These are phyloP conservation scores for Drosophila algonquin DNA, from an alignment of 2,888 invertebrate species.

Conservation along the genomic window DNA sequence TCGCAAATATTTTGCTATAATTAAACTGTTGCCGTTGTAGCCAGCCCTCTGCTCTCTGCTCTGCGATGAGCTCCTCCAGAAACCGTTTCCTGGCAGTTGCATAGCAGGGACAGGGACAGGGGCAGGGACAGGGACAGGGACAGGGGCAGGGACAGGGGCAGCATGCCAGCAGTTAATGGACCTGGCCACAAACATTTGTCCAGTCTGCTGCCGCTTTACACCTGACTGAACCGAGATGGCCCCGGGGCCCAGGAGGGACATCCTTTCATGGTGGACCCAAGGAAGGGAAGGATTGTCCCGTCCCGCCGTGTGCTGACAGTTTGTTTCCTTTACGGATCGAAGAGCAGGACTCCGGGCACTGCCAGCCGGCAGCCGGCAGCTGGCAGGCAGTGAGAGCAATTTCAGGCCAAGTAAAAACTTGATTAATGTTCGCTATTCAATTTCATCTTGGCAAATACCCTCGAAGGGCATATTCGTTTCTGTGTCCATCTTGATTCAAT, in stretches of 20 bases:
- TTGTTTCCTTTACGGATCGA: conserved; percentile 31
- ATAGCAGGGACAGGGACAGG: conserved; percentile 1
- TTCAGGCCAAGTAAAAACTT: conserved; percentile 34
- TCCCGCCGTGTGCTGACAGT: neutral
- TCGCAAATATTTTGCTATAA: conserved; percentile 47
- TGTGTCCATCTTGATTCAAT: neutral
- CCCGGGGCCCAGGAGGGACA: neutral
- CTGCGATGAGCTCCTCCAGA: neutral
- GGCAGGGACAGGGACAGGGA: neutral
- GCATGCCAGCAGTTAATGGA: conserved; percentile 37
- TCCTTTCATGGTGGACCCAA: neutral
- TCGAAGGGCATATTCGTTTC: neutral
- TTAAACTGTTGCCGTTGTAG: conserved; percentile 27
- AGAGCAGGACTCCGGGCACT: conserved; percentile 19
- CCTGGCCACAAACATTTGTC: conserved; percentile 41
- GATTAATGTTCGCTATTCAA: conserved; percentile 58
- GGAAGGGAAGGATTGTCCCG: neutral
- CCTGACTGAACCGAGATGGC: neutral
- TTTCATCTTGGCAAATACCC: conserved; percentile 16
- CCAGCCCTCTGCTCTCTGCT: no score
- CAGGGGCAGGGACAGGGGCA: neutral
- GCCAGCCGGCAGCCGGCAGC: conserved; percentile 2
- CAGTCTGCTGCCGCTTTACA: conserved; percentile 20
- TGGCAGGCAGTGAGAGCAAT: conserved; percentile 10
- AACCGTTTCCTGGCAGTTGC: neutral